Conservation (phyloP, 2,113 vertebrate genomes). For the Melospiza georgiana region DNA sequence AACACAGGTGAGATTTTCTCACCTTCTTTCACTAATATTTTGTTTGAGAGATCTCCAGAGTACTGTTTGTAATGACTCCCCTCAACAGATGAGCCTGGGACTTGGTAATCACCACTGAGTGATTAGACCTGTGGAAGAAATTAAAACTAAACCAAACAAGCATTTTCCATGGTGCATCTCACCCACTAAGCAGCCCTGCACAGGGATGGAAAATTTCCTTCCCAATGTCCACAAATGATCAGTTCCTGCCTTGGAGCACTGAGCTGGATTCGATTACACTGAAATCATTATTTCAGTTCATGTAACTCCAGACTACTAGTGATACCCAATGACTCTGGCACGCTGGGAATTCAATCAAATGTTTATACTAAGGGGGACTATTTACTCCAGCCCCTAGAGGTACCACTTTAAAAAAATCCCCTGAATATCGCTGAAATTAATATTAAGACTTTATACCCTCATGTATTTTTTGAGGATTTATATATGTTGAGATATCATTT, state of each 20-base stretch:
- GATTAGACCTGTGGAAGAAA: neutral
- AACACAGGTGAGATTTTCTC: neutral
- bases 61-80: neutral
- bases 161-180: neutral
- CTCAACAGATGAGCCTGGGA: neutral
- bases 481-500: constrained; percentile 69
- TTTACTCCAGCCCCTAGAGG: constrained; percentile 68
- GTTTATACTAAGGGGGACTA: constrained; percentile 62
- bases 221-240: constrained; percentile 11
- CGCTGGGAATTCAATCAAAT: constrained; percentile 69
- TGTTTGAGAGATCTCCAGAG: accelerated
- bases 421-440: constrained; percentile 61
- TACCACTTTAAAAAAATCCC: constrained; percentile 50
- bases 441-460: constrained; percentile 70
- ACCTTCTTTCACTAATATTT: neutral
- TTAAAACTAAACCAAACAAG: neutral
- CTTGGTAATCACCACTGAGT: neutral
- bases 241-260: constrained; percentile 20
- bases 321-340: constrained; percentile 51
- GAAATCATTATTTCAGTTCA: constrained; percentile 52
- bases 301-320: constrained; percentile 36
- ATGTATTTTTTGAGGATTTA: constrained; percentile 69
- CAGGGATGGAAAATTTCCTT: neutral
- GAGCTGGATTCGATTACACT: constrained; percentile 25
- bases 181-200: neutral